A percentile compares a stretch with the other conserved stretches of the same genome.
These are phyloP conservation scores for Pangasius mekongensis DNA, from an alignment of 2,797 vertebrate genomes.

Conservation along the genomic window DNA sequence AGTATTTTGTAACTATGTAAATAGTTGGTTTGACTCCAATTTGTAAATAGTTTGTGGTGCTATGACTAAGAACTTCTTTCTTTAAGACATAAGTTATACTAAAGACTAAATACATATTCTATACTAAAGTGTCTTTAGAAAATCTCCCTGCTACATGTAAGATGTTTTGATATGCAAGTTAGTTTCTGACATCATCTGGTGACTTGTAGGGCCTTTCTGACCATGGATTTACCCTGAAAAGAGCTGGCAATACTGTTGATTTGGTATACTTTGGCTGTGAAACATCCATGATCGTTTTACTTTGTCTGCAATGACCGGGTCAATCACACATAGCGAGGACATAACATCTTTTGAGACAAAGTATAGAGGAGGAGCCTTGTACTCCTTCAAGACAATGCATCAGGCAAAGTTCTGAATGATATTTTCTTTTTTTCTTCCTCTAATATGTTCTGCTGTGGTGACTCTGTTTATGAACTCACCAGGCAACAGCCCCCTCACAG, in stretches of 20 bases:
- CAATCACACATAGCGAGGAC: slow-evolving; percentile 4
- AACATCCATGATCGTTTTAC: slow-evolving; percentile 17
- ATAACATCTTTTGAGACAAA: background rate
- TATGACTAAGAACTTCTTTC: background rate
- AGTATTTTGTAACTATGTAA: background rate
- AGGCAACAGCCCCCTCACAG: slow-evolving; percentile 11
- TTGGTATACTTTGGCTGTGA: background rate
- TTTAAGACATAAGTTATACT: background rate
- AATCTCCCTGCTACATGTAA: background rate
- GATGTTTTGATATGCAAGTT: background rate
- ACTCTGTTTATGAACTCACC: slow-evolving; percentile 28
- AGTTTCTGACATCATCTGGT: background rate
- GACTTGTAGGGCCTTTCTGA: background rate
- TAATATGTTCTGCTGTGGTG: background rate
- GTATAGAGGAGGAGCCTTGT: slow-evolving; percentile 45
- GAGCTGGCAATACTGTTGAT: background rate
- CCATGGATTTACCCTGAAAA: background rate
- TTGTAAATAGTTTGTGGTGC: background rate
- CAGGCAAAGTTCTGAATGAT: slow-evolving; percentile 20
- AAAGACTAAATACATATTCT: no score
- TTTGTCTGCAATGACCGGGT: background rate
- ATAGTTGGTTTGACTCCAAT: background rate
- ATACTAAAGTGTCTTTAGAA: background rate
- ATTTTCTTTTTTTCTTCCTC: background rate
- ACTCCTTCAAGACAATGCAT: slow-evolving; percentile 25